These are phyloP conservation scores for Eurystomus gularis DNA, from an alignment of 2,113 vertebrate species.

Conservation along the genomic window DNA sequence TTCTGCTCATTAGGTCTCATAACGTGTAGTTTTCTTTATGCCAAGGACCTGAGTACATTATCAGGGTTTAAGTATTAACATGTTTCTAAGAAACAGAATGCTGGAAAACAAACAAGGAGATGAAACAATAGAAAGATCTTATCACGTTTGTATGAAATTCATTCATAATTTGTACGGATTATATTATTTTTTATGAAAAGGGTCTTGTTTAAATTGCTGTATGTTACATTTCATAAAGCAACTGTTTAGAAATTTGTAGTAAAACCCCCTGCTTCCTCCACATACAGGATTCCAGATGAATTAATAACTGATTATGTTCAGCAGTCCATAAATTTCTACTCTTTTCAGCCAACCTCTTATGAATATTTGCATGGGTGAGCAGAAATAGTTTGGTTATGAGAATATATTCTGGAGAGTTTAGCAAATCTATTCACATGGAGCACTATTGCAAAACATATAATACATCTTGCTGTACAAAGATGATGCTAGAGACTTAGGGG, in stretches of 20 bases:
- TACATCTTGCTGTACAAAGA: background rate
- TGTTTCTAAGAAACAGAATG: constrained; percentile 20
- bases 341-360: constrained; percentile 32
- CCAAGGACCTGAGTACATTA: background rate
- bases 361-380: constrained; percentile 58
- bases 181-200: background rate
- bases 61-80: background rate
- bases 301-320: constrained; percentile 43
- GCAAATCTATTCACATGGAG: constrained; percentile 13
- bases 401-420: constrained; percentile 40
- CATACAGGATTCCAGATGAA: constrained; percentile 11
- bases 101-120: background rate
- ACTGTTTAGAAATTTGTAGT: background rate
- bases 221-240: background rate
- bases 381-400: constrained; percentile 61
- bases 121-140: background rate
- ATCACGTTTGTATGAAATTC: background rate
- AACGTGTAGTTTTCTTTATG: background rate
- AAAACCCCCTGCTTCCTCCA: background rate
- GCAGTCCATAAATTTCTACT: constrained; percentile 53
- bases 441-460: constrained; percentile 25
- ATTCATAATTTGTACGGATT: background rate
- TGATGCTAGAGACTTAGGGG: constrained; percentile 8
- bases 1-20: background rate
- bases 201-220: background rate